Percentiles rank a stretch among this genome's conserved stretches.
Evolutionary conservation across 2,888 invertebrate species (phyloP).

Genomic region (Xylota sylvarum): DNA sequence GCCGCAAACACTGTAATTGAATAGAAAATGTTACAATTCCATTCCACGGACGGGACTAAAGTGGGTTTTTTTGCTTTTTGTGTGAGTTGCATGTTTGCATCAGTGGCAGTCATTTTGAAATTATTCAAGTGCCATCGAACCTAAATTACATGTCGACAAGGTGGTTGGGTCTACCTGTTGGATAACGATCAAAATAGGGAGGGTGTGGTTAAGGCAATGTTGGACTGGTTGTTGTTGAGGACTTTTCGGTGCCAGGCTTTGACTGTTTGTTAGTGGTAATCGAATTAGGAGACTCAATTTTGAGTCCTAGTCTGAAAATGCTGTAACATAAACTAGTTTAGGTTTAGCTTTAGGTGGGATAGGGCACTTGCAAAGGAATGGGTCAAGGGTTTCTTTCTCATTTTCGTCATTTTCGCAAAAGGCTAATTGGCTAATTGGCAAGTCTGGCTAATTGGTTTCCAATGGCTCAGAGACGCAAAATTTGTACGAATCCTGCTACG

Average conservation of each 20-base stretch:
- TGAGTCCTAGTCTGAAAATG: too few relatives aligned
- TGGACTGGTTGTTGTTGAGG: background rate
- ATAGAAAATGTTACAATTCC: slow-evolving; percentile 46
- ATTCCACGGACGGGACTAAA: slow-evolving; percentile 10
- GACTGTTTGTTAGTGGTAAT: too few relatives aligned
- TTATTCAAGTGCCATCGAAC: background rate
- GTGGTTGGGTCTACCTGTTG: background rate
- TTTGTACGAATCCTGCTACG: too few relatives aligned
- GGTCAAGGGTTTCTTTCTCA: too few relatives aligned
- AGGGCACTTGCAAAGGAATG: too few relatives aligned
- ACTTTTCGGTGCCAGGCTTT: background rate
- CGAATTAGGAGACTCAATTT: too few relatives aligned
- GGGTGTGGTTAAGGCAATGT: background rate
- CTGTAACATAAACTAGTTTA: too few relatives aligned
- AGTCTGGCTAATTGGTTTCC: too few relatives aligned
- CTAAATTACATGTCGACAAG: slow-evolving; percentile 9
- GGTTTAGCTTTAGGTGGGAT: too few relatives aligned
- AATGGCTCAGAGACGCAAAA: too few relatives aligned
- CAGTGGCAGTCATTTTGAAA: background rate
- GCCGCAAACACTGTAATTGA: slow-evolving; percentile 60
- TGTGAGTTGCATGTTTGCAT: slow-evolving; percentile 16
- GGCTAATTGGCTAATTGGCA: too few relatives aligned
- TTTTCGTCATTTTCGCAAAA: too few relatives aligned
- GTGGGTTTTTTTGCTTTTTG: background rate
- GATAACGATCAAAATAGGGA: background rate